These are phyloP conservation scores for Discoglossus pictus DNA, from an alignment of 2,797 vertebrate genomes.

Conservation along the genomic window DNA sequence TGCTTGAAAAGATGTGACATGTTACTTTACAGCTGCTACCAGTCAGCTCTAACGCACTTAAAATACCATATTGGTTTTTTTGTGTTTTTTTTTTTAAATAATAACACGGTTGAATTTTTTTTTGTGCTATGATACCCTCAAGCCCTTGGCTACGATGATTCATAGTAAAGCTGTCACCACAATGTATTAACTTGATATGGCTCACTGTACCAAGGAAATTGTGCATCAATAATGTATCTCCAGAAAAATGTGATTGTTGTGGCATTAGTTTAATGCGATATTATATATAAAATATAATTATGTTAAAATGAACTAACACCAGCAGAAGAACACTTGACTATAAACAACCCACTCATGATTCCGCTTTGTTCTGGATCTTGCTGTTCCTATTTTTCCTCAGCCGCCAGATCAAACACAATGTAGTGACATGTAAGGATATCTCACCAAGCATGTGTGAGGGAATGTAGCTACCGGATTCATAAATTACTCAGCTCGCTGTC, in stretches of 20 bases:
- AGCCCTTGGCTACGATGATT: not conserved
- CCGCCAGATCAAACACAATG: conserved; percentile 55
- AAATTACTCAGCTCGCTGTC: conserved; percentile 59
- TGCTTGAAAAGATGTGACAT: too few species aligned
- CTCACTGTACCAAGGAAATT: conserved; percentile 25
- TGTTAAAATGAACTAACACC: conserved; percentile 42
- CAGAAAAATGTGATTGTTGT: conserved; percentile 43
- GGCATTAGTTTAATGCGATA: conserved; percentile 23
- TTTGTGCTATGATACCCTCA: not conserved
- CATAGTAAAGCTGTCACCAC: conserved; percentile 25
- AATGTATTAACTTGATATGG: conserved; percentile 34
- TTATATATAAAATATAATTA: conserved; percentile 44
- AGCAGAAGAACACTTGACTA: conserved; percentile 12
- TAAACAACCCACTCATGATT: conserved; percentile 40
- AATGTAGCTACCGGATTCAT: conserved; percentile 57
- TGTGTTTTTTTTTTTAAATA: conserved; percentile 30
- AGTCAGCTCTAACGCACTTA: conserved; percentile 8
- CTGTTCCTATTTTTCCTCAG: conserved; percentile 48
- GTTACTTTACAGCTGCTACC: too few species aligned
- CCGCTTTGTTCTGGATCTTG: conserved; percentile 50
- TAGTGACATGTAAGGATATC: conserved; percentile 58
- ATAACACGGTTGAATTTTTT: conserved; percentile 40
- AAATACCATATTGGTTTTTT: conserved; percentile 18
- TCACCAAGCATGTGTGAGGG: conserved; percentile 53
- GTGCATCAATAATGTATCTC: conserved; percentile 47